Conservation (phyloP, 1,140 invertebrate genomes). For the Macrocentrus cingulum region DNA sequence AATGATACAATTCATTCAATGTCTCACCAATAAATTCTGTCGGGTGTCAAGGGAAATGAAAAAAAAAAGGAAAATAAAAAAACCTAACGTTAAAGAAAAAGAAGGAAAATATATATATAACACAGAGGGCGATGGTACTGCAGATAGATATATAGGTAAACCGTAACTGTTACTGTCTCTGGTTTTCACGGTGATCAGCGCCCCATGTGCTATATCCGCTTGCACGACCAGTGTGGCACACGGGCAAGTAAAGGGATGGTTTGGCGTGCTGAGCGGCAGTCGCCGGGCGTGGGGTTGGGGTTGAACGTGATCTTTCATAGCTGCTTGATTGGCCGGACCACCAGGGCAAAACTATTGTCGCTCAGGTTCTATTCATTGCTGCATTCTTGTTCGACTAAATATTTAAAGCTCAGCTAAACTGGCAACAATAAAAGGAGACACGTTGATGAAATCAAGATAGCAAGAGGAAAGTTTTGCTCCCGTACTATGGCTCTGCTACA, state of each 20-base stretch:
- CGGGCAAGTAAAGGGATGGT: background rate
- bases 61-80: background rate
- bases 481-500: background rate
- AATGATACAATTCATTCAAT: no score
- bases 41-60: constrained; percentile 6
- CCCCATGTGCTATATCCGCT: constrained; percentile 6
- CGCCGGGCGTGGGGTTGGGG: constrained; percentile 30
- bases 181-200: constrained; percentile 27
- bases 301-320: constrained; percentile 58
- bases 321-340: constrained; percentile 50
- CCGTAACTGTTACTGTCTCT: constrained; percentile 40
- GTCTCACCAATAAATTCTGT: background rate
- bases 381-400: constrained; percentile 42
- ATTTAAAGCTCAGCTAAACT: constrained; percentile 49
- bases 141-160: constrained; percentile 39
- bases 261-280: constrained; percentile 7
- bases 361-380: background rate
- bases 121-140: background rate
- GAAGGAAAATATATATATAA: background rate
- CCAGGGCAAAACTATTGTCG: constrained; percentile 44
- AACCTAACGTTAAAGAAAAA: background rate
- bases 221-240: background rate
- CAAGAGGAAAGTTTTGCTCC: constrained; percentile 41
- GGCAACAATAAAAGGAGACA: constrained; percentile 55
- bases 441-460: constrained; percentile 58